Evolutionary conservation across 2,888 invertebrate species (phyloP).

Genomic region (Tuberolachnus salignus): DNA sequence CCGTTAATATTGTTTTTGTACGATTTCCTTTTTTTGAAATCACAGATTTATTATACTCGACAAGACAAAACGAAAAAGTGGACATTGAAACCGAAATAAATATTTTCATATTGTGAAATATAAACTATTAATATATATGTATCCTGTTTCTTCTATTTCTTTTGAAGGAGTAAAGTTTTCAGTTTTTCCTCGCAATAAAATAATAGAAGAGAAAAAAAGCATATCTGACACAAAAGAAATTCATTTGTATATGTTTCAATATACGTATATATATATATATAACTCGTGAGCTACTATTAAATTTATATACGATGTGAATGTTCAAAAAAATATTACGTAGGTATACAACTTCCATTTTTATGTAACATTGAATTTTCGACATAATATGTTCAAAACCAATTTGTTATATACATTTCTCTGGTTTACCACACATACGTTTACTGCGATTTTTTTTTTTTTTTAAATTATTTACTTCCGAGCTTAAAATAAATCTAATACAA

Average conservation of each 20-base stretch:
- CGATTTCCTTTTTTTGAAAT: background rate
- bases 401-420: background rate
- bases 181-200: background rate
- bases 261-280: background rate
- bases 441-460: background rate
- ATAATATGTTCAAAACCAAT: background rate
- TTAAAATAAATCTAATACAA: background rate
- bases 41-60: background rate
- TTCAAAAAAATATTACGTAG: background rate
- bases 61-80: conserved; percentile 1
- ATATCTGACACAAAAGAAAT: conserved; percentile 11
- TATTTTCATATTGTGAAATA: background rate
- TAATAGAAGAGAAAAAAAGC: background rate
- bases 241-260: conserved; percentile 8
- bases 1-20: background rate
- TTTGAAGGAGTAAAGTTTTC: background rate
- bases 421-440: no score
- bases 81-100: background rate
- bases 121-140: no score
- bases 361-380: no score
- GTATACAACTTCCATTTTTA: background rate
- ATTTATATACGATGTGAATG: background rate
- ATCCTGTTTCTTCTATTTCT: conserved; percentile 7
- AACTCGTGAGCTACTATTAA: background rate
- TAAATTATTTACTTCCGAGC: background rate